Conservation (phyloP, 1,140 invertebrate genomes). For the Apolygus lucorum region DNA sequence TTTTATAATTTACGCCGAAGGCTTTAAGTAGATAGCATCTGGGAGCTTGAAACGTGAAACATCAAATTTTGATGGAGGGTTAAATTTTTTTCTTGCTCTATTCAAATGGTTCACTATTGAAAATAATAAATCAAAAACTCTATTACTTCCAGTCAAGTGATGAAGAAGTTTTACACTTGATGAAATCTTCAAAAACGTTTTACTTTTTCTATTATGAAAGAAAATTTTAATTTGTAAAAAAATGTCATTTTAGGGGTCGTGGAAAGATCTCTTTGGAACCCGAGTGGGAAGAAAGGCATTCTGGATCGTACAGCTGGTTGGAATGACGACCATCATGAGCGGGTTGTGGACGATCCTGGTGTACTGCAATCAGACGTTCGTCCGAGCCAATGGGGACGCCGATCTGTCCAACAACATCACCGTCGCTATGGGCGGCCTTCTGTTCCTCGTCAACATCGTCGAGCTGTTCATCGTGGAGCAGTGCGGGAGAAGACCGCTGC, state of each 20-base stretch:
- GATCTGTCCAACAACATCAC: slow-evolving; percentile 29
- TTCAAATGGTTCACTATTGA: no score
- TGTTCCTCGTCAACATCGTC: slow-evolving; percentile 41
- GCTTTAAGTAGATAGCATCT: no score
- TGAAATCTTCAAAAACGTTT: no score
- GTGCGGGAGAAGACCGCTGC: slow-evolving; percentile 44
- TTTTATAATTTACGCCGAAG: no score
- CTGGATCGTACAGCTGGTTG: slow-evolving; percentile 31
- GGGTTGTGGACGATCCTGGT: slow-evolving; percentile 32
- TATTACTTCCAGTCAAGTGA: slow-evolving; percentile 6
- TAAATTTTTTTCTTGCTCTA: no score
- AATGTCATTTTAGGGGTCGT: slow-evolving; percentile 24
- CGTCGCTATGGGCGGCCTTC: slow-evolving; percentile 32
- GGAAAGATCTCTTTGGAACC: slow-evolving; percentile 28
- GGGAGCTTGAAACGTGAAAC: no score
- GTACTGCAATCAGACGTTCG: slow-evolving; percentile 32
- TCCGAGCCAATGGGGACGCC: slow-evolving; percentile 14
- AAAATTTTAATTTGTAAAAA: no score
- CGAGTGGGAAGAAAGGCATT: slow-evolving; percentile 29
- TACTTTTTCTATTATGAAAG: no score
- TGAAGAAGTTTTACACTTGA: slow-evolving; percentile 13
- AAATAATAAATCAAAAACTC: no score
- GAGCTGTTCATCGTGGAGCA: slow-evolving; percentile 42
- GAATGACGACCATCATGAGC: slow-evolving; percentile 30
- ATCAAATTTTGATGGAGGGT: no score